Evolutionary conservation across 2,113 vertebrate species (phyloP), one percentile per base, ranked within the genome.

Genomic region (Hyaena hyaena): DNA sequence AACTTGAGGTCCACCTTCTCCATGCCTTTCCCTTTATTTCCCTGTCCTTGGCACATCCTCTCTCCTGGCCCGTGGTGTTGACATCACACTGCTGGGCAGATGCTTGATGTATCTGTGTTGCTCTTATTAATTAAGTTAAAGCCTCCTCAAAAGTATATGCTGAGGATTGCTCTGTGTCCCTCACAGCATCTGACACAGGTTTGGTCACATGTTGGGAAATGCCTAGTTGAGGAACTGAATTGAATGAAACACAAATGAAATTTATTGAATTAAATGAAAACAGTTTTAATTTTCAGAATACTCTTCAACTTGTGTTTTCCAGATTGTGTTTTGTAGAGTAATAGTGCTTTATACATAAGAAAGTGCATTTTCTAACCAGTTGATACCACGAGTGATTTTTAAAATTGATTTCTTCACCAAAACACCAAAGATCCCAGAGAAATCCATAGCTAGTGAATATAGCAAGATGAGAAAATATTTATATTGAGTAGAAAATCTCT

Each of bases 381-480:
- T 90, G 45, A 39, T 48, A 69, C 86, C 74, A 45, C 68, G 35
- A 45, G 33, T 73, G n/a, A 88, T 85, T 63, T 97, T 96, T 90
- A 8, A 69, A 69, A 95, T 81, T 33, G 58, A 76, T 95, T 93
- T 2, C 55, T 92, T 95, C 12, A 95, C 15, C 65, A 63, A 73
- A 77, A 39, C 15, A 79, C 87, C 79, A 95, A 95, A 68, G 31
- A 43, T 69, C 23, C 45, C 85, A 63, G 84, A 97, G 61, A 96
- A 97, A 95, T 77, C 35, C 53, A 50, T 74, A 81, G 55, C 17
- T 73, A 76, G 33, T 73, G 69, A 97, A 93, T 94, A 50, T 1
- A 69, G 43, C 15, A 77, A 69, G 89, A 86, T 4, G 9, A 93
- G 80, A 79, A 97, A 93, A 94, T 87, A 39, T 95, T 87, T 93